Conservation (phyloP, 1,140 invertebrate species). For the Camponotus floridanus region DNA sequence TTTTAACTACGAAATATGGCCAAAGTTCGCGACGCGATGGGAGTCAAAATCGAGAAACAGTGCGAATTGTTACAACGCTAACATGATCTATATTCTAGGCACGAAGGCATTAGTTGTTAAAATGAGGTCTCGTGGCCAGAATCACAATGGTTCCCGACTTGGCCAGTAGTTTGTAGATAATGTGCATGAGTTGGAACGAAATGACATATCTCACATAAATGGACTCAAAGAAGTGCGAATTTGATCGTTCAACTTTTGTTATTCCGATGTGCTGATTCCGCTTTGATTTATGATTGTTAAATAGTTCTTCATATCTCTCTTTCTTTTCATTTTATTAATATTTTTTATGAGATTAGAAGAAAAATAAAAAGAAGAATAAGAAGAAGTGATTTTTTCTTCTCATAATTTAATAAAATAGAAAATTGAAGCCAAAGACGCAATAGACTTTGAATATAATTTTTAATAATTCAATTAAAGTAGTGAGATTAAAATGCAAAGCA, state of each 20-base stretch:
- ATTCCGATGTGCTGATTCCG: not conserved
- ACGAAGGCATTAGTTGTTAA: slow-evolving; percentile 11
- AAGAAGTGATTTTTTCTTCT: not conserved
- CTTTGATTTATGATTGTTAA: not conserved
- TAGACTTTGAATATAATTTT: not conserved
- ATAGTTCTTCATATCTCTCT: not conserved
- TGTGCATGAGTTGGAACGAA: not conserved
- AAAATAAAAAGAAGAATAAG: not conserved
- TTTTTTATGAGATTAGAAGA: not conserved
- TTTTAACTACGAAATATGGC: not conserved
- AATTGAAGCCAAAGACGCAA: not conserved
- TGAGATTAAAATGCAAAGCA: not conserved
- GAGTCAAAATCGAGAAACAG: slow-evolving; percentile 14
- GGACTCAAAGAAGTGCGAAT: not conserved
- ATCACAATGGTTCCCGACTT: slow-evolving; percentile 16
- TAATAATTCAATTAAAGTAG: not conserved
- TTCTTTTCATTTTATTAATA: not conserved
- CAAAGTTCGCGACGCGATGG: slow-evolving; percentile 9
- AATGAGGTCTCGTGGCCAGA: slow-evolving; percentile 6
- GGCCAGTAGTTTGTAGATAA: slow-evolving; percentile 25
- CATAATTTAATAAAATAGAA: not conserved
- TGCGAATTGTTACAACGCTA: not conserved
- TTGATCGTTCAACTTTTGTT: not conserved
- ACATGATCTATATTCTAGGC: slow-evolving; percentile 40
- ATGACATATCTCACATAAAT: slow-evolving; percentile 12